Evolutionary conservation across 1,140 invertebrate species (phyloP), one percentile per base, ranked within the genome.

Genomic region (Campoletis sonorensis): DNA sequence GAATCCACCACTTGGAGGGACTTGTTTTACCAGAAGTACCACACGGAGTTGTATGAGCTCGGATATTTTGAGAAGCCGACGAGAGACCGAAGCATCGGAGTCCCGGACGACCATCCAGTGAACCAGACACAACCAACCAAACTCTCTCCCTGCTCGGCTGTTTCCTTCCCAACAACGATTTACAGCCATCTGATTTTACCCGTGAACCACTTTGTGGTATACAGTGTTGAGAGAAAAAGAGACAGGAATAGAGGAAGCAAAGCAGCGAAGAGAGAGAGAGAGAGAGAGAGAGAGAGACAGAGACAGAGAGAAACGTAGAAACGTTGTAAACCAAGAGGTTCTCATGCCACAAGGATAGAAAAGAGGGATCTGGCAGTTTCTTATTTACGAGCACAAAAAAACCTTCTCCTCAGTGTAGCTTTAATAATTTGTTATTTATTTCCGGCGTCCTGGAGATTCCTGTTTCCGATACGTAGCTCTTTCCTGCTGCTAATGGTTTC

Each of bases 121-220:
- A 78, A 30, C 76, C 58, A 81, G 82, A 83, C 84, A 82, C 84
- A 84, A 45, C 83, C 84, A 64, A 86, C 82, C 83, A 81, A 84
- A 80, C 80, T 83, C 15, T 70, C 21, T 70, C 82, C 81, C 68
- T 83, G 45, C 82, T 81, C 61, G 61, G 4, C 68, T 80, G 80
- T 79, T 83, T 80, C 72, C 72, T 77, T 68, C 67, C 80, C 84
- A 83, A 84, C 84, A 83, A 89, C 85, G 87, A 91, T 90, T 90
- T 89, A 90, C 85, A 86, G 81, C 87, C 85, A 87, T 89, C 89
- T 87, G 89, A 90, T 90, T 88, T 83, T 79, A 80, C 75, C 58
- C 83, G 81, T 83, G 76, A 81, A 85, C 84, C 85, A 87, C 85
- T 85, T 85, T 67, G 72, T 26, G 67, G 71, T 37, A 45, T 45